Conservation (phyloP, 92 coral and sea anemone species). For the Virgularia gustaviana region DNA sequence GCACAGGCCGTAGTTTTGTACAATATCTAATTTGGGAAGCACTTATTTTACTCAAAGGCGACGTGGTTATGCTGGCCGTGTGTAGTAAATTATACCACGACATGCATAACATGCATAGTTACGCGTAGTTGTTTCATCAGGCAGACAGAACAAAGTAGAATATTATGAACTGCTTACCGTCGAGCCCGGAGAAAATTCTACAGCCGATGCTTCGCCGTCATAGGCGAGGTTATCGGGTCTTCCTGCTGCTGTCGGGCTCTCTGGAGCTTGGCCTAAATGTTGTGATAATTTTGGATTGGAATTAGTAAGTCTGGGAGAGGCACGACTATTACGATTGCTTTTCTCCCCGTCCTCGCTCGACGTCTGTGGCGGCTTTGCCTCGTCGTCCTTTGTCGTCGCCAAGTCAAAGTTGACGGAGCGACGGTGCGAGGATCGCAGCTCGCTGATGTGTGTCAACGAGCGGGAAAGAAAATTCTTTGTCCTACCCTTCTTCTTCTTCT, state of each 20-base stretch:
- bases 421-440: constrained; percentile 52
- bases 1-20: too few species aligned
- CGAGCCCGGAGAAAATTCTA: constrained; percentile 92
- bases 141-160: too few species aligned
- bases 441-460: constrained; percentile 87
- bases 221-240: constrained; percentile 60
- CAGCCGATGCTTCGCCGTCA: constrained; percentile 78
- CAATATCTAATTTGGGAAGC: too few species aligned
- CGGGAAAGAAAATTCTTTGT: constrained; percentile 60
- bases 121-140: background rate
- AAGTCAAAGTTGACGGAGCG: constrained; percentile 33
- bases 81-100: too few species aligned
- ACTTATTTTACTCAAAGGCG: too few species aligned
- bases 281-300: constrained; percentile 35
- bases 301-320: background rate
- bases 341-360: background rate
- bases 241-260: constrained; percentile 63
- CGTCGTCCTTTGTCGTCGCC: constrained; percentile 14
- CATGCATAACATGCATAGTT: too few species aligned
- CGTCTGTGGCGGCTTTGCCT: too few species aligned
- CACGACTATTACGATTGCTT: too few species aligned
- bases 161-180: constrained; percentile 60
- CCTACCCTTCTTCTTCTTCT: constrained; percentile 89
- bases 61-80: too few species aligned
- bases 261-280: constrained; percentile 88